phyloP scores from a whole-genome alignment of 2,113 vertebrate species.

The Podilymbus podiceps region DNA sequence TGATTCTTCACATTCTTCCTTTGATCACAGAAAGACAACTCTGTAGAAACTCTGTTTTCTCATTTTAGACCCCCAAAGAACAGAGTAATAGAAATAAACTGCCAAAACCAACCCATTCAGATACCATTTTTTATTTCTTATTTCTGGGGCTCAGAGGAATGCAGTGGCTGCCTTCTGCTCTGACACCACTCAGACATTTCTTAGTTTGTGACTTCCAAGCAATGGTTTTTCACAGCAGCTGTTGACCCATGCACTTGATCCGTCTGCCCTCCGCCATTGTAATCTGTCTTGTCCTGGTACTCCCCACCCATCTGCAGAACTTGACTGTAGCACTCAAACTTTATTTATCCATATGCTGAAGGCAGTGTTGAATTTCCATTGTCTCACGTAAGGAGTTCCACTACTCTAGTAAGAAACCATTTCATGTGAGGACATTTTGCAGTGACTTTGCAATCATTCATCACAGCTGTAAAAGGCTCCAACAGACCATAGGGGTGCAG shows the following conservation, averaged over 20 bases:
- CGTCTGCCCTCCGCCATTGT: not conserved
- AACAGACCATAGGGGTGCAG: not conserved
- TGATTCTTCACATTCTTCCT: not conserved
- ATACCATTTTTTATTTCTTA: not conserved
- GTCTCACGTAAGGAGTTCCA: not conserved
- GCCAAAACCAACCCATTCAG: not conserved
- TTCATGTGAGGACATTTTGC: not conserved
- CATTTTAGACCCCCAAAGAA: not conserved
- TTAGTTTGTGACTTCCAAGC: not conserved
- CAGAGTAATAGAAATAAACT: not conserved
- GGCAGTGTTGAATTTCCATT: not conserved
- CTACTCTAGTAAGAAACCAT: not conserved
- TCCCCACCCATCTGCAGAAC: not conserved
- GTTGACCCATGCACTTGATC: not conserved
- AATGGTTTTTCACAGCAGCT: not conserved
- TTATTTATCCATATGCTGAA: not conserved
- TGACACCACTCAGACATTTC: not conserved
- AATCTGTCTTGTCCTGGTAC: not conserved
- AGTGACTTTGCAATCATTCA: not conserved
- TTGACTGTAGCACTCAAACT: not conserved
- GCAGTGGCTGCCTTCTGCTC: not conserved
- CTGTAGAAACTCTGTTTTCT: not conserved
- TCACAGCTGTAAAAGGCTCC: not conserved
- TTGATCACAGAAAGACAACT: not conserved
- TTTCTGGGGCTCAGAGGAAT: not conserved